Evolutionary conservation across 2,797 vertebrate genomes (phyloP).

Genomic region (Pangasius larnaudii): DNA sequence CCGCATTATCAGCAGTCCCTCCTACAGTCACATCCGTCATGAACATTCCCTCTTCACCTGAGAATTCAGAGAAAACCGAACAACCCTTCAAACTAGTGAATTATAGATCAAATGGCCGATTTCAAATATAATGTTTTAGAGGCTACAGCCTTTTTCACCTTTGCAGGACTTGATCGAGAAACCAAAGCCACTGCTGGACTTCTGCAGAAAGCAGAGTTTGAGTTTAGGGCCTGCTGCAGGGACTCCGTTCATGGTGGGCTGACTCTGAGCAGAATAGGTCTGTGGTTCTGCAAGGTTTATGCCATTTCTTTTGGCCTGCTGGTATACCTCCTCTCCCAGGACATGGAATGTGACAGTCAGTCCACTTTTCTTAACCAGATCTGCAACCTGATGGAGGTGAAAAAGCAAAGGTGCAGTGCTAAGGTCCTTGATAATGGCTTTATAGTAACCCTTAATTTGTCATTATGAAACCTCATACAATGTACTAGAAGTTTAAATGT

Average conservation of each 20-base stretch:
- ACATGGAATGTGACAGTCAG: conserved; percentile 81
- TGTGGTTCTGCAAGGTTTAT: conserved; percentile 73
- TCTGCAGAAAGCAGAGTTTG: conserved; percentile 88
- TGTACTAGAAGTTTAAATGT: not conserved
- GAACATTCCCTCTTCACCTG: conserved; percentile 81
- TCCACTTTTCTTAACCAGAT: conserved; percentile 81
- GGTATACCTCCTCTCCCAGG: conserved; percentile 83
- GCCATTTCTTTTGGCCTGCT: conserved; percentile 75
- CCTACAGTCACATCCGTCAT: conserved; percentile 78
- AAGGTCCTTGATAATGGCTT: not conserved
- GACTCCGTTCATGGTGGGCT: conserved; percentile 65
- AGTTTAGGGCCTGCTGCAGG: conserved; percentile 67
- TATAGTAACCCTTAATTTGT: not conserved
- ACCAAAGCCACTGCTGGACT: conserved; percentile 77
- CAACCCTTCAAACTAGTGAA: not conserved
- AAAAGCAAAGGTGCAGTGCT: not conserved
- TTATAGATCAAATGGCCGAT: not conserved
- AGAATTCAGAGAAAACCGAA: not conserved
- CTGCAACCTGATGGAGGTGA: conserved; percentile 81
- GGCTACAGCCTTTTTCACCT: conserved; percentile 73
- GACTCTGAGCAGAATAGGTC: conserved; percentile 39
- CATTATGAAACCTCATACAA: not conserved
- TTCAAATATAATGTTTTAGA: not conserved
- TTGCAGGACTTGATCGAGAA: conserved; percentile 85
- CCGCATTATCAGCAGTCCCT: conserved; percentile 82